Conservation (phyloP, 1,140 invertebrate species). For the Venturia canescens region DNA sequence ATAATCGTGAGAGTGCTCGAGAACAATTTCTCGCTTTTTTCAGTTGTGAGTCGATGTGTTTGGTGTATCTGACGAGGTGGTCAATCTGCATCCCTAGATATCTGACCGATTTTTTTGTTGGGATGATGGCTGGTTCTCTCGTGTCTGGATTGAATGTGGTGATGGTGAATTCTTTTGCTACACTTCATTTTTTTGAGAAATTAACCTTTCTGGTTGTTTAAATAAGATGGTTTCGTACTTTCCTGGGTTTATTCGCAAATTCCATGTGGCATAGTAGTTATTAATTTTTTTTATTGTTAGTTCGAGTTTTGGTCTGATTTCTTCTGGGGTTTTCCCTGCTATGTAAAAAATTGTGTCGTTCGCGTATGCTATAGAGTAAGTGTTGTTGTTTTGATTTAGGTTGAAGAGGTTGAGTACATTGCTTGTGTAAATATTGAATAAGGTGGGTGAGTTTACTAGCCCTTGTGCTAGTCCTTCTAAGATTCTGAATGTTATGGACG, state of each 20-base stretch:
- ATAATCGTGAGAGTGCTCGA: neutral
- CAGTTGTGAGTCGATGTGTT: neutral
- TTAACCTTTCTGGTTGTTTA: neutral
- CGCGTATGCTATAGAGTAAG: constrained; percentile 18
- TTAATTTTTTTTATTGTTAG: constrained; percentile 41
- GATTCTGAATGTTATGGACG: constrained; percentile 22
- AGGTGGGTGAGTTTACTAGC: constrained; percentile 49
- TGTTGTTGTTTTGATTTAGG: neutral
- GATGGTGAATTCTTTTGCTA: neutral
- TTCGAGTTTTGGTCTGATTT: constrained; percentile 25
- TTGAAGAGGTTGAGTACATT: constrained; percentile 16
- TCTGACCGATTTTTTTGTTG: neutral
- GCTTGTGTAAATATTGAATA: constrained; percentile 54
- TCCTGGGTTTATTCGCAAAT: constrained; percentile 35
- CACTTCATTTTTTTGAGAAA: neutral
- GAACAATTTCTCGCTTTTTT: neutral
- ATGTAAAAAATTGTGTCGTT: constrained; percentile 48
- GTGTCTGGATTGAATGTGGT: neutral
- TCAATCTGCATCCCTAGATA: neutral
- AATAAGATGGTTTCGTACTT: constrained; percentile 51
- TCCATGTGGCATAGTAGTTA: constrained; percentile 40
- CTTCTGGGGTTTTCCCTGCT: neutral
- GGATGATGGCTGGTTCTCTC: neutral
- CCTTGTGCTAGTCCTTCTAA: constrained; percentile 55
- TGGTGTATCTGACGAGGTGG: neutral